phyloP scores from a whole-genome alignment of 2,113 vertebrate genomes.

The Equus przewalskii region DNA sequence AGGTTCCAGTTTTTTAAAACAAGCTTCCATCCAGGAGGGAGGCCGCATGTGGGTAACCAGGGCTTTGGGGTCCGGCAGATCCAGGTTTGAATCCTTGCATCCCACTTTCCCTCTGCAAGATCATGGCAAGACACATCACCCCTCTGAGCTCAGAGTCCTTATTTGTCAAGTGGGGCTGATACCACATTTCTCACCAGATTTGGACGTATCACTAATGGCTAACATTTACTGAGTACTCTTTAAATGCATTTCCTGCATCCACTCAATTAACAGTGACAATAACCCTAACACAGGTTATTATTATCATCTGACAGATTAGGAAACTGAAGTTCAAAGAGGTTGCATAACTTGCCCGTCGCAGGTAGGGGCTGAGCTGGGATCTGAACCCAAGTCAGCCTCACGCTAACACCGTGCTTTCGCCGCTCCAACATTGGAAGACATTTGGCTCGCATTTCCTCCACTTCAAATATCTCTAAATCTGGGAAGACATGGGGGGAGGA shows the following conservation, averaged over 20 bases:
- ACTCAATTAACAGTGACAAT: not conserved
- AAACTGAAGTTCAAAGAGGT: conserved; percentile 28
- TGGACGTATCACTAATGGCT: not conserved
- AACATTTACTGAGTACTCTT: not conserved
- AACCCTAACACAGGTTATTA: not conserved
- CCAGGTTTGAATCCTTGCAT: not conserved
- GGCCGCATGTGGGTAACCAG: not conserved
- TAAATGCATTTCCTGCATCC: not conserved
- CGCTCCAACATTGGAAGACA: not conserved
- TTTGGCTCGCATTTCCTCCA: conserved; percentile 42
- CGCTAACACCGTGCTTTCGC: not conserved
- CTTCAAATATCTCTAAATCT: conserved; percentile 65
- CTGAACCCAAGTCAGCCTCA: not conserved
- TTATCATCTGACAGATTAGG: not conserved
- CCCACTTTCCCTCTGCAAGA: not conserved
- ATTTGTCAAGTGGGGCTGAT: not conserved
- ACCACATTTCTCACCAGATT: not conserved
- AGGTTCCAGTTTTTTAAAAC: conserved; percentile 18
- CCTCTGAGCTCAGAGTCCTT: not conserved
- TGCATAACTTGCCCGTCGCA: not conserved
- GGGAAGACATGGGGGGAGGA: not conserved
- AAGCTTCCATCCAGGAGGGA: not conserved
- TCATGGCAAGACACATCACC: not conserved
- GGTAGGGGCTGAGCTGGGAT: not conserved
- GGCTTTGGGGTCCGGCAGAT: not conserved